A percentile compares a stretch with the other conserved stretches of the same genome.
These are phyloP conservation scores for Corythaixoides concolor DNA, from an alignment of 2,113 vertebrate species.

Conservation along the genomic window DNA sequence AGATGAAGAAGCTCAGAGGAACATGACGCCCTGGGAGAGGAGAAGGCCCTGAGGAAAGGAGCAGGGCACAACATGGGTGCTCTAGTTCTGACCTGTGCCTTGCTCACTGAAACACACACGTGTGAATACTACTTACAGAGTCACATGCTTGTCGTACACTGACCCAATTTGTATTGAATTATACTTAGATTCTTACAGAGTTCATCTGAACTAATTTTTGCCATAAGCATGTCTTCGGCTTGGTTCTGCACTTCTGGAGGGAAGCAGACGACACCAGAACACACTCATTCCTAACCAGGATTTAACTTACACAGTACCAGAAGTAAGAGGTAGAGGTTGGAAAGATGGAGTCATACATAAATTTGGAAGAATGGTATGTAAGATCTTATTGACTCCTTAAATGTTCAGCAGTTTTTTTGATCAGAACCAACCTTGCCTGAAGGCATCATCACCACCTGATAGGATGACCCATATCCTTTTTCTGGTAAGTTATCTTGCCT, in stretches of 20 bases:
- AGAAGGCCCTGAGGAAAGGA: not conserved
- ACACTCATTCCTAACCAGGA: not conserved
- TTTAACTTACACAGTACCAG: not conserved
- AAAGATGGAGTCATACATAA: not conserved
- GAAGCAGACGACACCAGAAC: not conserved
- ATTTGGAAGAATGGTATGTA: not conserved
- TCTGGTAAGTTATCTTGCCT: not conserved
- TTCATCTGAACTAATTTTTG: not conserved
- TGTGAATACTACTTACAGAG: not conserved
- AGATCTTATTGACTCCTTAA: not conserved
- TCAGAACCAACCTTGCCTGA: not conserved
- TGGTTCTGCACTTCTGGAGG: not conserved
- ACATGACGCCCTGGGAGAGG: rapidly evolving
- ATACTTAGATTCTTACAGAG: not conserved
- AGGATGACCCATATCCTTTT: not conserved
- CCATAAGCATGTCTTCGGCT: not conserved
- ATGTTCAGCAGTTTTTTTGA: not conserved
- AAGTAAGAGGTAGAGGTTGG: not conserved
- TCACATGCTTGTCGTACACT: not conserved
- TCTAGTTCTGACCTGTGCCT: not conserved
- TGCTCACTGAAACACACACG: not conserved
- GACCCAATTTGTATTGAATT: not conserved
- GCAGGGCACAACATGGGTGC: not conserved
- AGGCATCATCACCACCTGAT: not conserved
- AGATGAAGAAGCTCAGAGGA: not conserved